A percentile compares a stretch with the other conserved stretches of the same genome.
Evolutionary conservation across 1,140 invertebrate species (phyloP).

Genomic region (Meloidogyne hapla): DNA sequence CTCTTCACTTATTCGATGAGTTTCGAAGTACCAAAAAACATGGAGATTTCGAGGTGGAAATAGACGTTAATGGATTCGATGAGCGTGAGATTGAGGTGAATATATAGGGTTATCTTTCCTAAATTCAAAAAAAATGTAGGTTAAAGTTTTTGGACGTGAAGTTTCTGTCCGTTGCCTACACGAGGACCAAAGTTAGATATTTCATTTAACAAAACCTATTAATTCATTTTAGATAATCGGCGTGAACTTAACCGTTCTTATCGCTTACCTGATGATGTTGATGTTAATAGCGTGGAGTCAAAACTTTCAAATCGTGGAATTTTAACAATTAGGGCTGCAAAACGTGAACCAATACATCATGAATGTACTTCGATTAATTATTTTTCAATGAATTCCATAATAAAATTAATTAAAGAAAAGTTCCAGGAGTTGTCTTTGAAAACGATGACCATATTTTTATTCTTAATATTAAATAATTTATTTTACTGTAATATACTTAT

Average conservation of each 20-base stretch:
- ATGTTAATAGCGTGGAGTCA: not conserved
- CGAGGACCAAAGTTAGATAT: not conserved
- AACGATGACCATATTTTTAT: too few species aligned
- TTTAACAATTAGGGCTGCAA: not conserved
- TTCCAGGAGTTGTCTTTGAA: too few species aligned
- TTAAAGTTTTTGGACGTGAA: not conserved
- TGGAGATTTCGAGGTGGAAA: not conserved
- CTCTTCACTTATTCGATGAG: not conserved
- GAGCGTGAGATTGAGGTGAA: not conserved
- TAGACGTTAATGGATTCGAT: not conserved
- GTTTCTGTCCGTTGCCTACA: not conserved
- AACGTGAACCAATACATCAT: not conserved
- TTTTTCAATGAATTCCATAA: too few species aligned
- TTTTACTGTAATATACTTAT: too few species aligned
- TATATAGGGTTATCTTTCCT: too few species aligned
- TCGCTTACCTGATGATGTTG: not conserved
- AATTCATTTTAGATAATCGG: not conserved
- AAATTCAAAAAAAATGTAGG: not conserved
- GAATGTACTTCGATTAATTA: not conserved
- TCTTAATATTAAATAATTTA: too few species aligned
- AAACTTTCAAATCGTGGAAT: conserved; percentile 5
- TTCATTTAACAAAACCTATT: too few species aligned
- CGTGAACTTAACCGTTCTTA: not conserved
- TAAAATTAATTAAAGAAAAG: too few species aligned
- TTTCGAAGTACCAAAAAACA: not conserved